Base-by-base conservation (phyloP, 2,888 invertebrate species). In the Atrina japonica region DNA sequence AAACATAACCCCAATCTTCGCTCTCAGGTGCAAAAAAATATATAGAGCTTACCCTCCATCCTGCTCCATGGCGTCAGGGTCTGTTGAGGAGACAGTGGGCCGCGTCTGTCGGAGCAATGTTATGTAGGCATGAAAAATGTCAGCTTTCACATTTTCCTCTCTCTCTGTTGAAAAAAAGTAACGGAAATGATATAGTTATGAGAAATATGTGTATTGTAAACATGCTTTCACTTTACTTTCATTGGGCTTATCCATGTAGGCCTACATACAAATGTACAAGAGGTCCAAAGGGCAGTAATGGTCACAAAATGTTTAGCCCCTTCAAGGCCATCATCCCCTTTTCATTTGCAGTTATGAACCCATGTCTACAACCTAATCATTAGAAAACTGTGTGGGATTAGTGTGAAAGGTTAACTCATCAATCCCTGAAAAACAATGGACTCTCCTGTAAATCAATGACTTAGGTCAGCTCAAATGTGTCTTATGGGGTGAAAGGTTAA, bases 81-180 rank as follows among this genome's bases (percentile, higher is more conserved):
- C 90, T 21, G 85, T 73, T 6, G 84, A n/a, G n/a, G n/a, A 74
- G 21, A 86, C 77, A 1, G 94, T 92, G 0, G 96, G 94, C 64
- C 95, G 93, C 0, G 99, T 98, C 88, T 98, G 98, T 75, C 95
- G 93, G 77, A 99, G 90, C 45, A 99, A 91, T 0, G 98, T 96
- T 67, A 98, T 95, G 89, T 98, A 99, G 0, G 98, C 98, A 87
- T 97, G 96, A 89, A 99, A 96, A 76, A 99, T 97, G 89, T 99
- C 99, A 29, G 97, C 97, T 88, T 99, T 98, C 0, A 99, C 99
- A 90, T 98, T 99, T 91, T 99, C 99, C 91, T 99, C 99, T 41
- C 99, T 94, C 91, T 99, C 98, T 95, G 89, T 61, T 77, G 77
- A 66, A 53, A 75, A 25, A 52, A 43, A n/a, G 59, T 35, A 66